A percentile compares a stretch with the other conserved stretches of the same genome.
phyloP scores from a whole-genome alignment of 2,888 invertebrate species.

The Drosophila prostipennis region DNA sequence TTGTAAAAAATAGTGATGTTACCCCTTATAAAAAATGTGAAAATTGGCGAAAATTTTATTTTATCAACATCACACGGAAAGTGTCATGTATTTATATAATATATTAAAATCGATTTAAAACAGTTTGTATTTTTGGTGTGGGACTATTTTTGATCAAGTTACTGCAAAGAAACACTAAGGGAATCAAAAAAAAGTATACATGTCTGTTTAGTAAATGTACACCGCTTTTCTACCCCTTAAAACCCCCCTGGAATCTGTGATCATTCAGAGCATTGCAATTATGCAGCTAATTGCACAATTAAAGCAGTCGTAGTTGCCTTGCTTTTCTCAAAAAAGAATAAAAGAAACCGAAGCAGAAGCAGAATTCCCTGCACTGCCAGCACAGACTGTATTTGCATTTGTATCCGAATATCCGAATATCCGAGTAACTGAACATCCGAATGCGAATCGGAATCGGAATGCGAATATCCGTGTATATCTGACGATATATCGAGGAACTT shows the following conservation, averaged over 20 bases:
- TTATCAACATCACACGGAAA: too few species aligned
- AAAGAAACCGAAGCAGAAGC: background rate
- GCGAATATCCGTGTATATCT: background rate
- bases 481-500: slow-evolving; percentile 16
- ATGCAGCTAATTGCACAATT: slow-evolving; percentile 71
- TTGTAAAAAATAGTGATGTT: too few species aligned
- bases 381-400: slow-evolving; percentile 9
- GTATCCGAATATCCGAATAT: background rate
- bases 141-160: too few species aligned
- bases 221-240: background rate
- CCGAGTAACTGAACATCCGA: background rate
- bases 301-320: slow-evolving; percentile 26
- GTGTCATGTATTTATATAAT: too few species aligned
- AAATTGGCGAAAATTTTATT: too few species aligned
- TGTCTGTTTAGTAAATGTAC: background rate
- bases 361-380: slow-evolving; percentile 10
- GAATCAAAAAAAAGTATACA: too few species aligned
- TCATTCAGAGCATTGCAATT: slow-evolving; percentile 48
- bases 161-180: too few species aligned
- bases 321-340: background rate
- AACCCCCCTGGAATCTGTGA: slow-evolving; percentile 3
- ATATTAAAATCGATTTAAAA: too few species aligned
- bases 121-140: too few species aligned
- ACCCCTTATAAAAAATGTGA: too few species aligned
- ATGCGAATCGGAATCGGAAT: background rate